These are phyloP conservation scores for Myiothlypis coronata DNA, from an alignment of 2,797 vertebrate species.

Conservation along the genomic window DNA sequence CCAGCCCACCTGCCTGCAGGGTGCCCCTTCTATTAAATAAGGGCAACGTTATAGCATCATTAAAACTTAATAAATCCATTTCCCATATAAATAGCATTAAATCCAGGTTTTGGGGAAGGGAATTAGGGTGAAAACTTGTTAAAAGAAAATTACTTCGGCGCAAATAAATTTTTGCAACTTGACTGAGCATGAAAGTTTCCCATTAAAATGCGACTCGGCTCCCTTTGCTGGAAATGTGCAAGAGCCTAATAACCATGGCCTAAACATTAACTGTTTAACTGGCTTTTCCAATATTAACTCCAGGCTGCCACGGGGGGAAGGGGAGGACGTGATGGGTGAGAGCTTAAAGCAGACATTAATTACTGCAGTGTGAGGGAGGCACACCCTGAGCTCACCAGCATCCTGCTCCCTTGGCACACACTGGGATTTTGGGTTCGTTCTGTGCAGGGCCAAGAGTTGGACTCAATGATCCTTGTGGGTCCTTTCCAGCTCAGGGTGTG, in stretches of 20 bases:
- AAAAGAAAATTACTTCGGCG: constrained; percentile 7
- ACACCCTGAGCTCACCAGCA: background rate
- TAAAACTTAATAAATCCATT: constrained; percentile 63
- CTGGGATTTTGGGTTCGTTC: background rate
- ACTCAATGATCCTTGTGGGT: background rate
- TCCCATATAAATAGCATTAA: constrained; percentile 48
- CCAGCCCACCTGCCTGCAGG: background rate
- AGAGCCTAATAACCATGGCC: constrained; percentile 31
- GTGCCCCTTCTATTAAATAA: background rate
- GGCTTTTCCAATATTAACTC: constrained; percentile 60
- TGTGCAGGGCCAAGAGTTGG: background rate
- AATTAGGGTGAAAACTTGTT: constrained; percentile 47
- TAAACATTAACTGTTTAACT: constrained; percentile 64
- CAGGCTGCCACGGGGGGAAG: background rate
- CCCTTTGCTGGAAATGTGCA: constrained; percentile 27
- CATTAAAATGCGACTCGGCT: constrained; percentile 46
- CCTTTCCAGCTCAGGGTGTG: background rate
- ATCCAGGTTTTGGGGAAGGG: constrained; percentile 24
- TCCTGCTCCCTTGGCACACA: background rate
- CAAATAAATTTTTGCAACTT: constrained; percentile 58
- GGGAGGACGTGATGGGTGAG: background rate
- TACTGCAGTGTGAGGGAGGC: background rate
- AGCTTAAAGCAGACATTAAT: background rate
- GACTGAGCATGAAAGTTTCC: constrained; percentile 54
- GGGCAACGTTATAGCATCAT: constrained; percentile 20